These are phyloP conservation scores for Platalea minor DNA, from an alignment of 2,797 vertebrate species.

Conservation along the genomic window DNA sequence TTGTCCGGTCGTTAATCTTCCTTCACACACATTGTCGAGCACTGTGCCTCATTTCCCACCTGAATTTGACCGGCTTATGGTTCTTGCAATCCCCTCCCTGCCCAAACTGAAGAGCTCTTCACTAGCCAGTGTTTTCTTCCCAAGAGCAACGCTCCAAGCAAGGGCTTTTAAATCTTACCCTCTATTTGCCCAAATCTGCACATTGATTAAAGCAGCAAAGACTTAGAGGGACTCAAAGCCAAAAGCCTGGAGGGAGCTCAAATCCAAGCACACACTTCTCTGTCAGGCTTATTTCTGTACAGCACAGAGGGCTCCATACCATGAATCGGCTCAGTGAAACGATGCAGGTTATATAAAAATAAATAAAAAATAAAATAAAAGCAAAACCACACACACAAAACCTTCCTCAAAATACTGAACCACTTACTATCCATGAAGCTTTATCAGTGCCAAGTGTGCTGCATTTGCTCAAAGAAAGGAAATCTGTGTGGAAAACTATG, in stretches of 20 bases:
- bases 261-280: neutral
- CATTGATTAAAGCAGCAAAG: neutral
- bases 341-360: neutral
- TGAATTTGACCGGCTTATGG: neutral
- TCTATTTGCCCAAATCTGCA: neutral
- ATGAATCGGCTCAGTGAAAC: neutral
- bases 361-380: neutral
- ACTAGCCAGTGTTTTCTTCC: neutral
- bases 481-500: neutral
- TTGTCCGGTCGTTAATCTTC: neutral
- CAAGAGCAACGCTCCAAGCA: neutral
- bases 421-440: neutral
- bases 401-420: neutral
- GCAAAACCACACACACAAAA: neutral
- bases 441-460: neutral
- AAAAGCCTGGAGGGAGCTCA: neutral
- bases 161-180: neutral
- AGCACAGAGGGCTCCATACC: neutral
- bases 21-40: neutral
- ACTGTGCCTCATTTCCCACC: neutral
- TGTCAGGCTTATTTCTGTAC: neutral
- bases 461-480: neutral
- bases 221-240: neutral
- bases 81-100: neutral
- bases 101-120: neutral